Evolutionary conservation across 23 tunicate species (phyloP), one percentile per base, ranked within the genome.

Genomic region (Styela plicata): DNA sequence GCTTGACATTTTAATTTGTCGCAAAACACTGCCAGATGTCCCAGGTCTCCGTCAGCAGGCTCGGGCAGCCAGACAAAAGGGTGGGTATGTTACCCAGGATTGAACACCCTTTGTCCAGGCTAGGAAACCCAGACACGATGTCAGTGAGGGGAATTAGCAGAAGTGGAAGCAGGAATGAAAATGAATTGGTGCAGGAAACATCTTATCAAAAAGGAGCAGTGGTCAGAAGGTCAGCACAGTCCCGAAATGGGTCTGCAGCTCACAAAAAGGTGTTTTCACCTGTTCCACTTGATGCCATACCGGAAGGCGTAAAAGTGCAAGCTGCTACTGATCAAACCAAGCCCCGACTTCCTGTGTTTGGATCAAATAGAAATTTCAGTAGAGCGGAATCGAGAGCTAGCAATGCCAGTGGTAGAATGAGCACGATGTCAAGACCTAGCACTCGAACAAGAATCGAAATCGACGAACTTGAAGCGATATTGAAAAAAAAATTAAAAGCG

Each of bases 281-380:
- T 28, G 83, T 91, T 84, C 97, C 97, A 20, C 74, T 88, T 2
- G 89, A 84, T 2, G 57, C 74, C 52, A 87, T 91, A 26, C 97
- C 97, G 2, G 97, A 91, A 65, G 97, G 97, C 25, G 88, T 91
- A 2, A 79, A 91, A 80, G 91, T 87, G 22, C 74, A 82, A 7
- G 88, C 86, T 26, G 82, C 97, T 28, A 31, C 81, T 31, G 91
- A 87, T 62, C 91, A 83, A 10, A 82, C 80, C 61, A 91, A 87
- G 33, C 90, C 97, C n/a, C 84, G 92, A 2, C 69, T 91, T 22
- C 97, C 97, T 22, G 89, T 91, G 64, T 91, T 91, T 67, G 97
- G 97, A 24, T 44, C 81, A 53, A 76, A 53, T 29, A 76, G 81
- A 76, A 76, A 53, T 53, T 76, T 76, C 31, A 91, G 97, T 67